Percentiles rank a stretch among this genome's conserved stretches.
These are phyloP conservation scores for Pterophyllum scalare DNA, from an alignment of 2,113 vertebrate genomes.

Conservation along the genomic window DNA sequence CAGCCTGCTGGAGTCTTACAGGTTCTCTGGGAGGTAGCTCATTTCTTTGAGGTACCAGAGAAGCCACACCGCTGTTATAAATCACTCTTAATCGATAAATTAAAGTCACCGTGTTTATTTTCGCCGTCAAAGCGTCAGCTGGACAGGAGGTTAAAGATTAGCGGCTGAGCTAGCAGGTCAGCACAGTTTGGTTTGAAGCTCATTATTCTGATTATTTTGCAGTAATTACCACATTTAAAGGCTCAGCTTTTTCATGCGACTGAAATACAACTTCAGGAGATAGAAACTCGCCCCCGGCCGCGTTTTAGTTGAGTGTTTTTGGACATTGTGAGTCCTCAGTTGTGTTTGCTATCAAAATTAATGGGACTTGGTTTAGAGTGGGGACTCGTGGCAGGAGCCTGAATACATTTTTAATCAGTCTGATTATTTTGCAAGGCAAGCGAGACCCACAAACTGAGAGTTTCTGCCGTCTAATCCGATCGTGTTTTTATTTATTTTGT, in stretches of 20 bases:
- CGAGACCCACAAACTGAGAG: too few species aligned
- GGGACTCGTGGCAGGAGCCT: background rate
- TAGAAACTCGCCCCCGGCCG: background rate
- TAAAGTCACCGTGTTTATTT: background rate
- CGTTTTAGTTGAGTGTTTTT: background rate
- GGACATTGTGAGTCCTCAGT: too few species aligned
- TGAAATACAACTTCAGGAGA: background rate
- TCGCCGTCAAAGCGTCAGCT: background rate
- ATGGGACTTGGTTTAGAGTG: background rate
- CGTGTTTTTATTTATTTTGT: too few species aligned
- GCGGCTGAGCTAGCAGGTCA: slow-evolving; percentile 20
- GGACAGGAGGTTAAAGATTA: background rate
- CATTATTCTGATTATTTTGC: background rate
- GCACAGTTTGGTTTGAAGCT: background rate
- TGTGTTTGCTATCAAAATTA: background rate
- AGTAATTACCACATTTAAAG: background rate
- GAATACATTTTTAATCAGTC: background rate
- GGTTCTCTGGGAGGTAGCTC: slow-evolving; percentile 17
- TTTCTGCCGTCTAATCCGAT: too few species aligned
- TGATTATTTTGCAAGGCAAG: background rate
- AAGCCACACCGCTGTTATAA: background rate
- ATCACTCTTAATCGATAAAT: background rate
- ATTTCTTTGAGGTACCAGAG: background rate
- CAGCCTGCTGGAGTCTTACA: slow-evolving; percentile 11
- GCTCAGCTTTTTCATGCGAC: background rate